Conservation (phyloP, 2,797 vertebrate genomes). For the Bufotes viridis region DNA sequence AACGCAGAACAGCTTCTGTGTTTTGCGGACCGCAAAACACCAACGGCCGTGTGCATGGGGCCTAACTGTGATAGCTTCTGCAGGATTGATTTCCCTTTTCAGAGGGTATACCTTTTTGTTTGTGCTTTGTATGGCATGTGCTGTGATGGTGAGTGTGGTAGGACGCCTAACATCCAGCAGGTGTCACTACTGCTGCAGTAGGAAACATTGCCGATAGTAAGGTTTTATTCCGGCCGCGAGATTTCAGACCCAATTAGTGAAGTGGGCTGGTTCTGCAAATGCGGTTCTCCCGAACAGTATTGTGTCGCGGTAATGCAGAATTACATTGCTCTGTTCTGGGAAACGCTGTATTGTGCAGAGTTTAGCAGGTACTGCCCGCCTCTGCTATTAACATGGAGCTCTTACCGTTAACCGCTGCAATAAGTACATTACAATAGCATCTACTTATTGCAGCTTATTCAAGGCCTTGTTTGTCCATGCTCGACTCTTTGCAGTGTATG, state of each 20-base stretch:
- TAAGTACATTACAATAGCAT: background rate
- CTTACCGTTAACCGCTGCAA: background rate
- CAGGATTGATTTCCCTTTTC: background rate
- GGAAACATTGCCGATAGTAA: background rate
- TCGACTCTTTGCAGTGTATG: background rate
- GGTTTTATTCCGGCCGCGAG: background rate
- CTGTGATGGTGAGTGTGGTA: background rate
- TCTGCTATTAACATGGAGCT: background rate
- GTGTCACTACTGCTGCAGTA: background rate
- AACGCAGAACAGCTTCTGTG: too few relatives aligned
- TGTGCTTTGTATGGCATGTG: background rate
- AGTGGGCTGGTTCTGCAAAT: too few relatives aligned
- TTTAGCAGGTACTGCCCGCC: background rate
- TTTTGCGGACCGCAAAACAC: too few relatives aligned
- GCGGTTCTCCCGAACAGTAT: background rate
- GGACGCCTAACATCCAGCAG: background rate
- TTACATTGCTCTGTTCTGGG: background rate
- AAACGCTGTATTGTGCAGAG: background rate
- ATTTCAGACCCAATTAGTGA: background rate
- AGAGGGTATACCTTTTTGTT: background rate
- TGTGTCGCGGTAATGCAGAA: background rate
- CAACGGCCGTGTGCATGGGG: too few relatives aligned
- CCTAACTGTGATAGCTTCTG: background rate
- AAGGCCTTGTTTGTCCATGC: background rate
- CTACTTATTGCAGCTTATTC: background rate